Base-by-base conservation (phyloP, 2,797 vertebrate species). In the Gallinago nigripennis region DNA sequence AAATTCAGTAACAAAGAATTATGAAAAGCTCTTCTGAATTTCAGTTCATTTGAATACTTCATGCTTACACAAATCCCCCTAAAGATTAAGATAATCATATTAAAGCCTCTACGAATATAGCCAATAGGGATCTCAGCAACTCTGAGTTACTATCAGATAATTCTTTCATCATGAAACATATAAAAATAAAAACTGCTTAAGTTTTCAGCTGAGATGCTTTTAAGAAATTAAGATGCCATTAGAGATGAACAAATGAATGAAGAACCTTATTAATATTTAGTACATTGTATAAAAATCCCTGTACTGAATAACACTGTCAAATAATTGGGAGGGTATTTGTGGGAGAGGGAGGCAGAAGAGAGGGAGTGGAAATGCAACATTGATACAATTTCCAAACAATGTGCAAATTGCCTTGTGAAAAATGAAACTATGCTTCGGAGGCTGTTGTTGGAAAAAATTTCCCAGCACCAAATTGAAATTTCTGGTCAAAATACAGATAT, bases 61-160 rank as follows among this genome's bases (percentile, higher is more conserved):
- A 50, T 56, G 31, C 30, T 79, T 71, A 81, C 41, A 56, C 24
- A 94, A 90, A 95, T 88, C 48, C 45, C 45, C 18, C 72, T 64
- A 24, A 90, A 94, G 82, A 82, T 56, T 10, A 88, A 43, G 61
- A 75, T 76, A 89, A 90, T 77, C 48, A 51, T 14, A 80, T 73
- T 90, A 94, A 91, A 91, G 16, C 39, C 69, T 80, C 64, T 73
- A 18, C 41, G 57, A 88, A 69, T 19, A 53, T 2, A 71, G 50
- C 18, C 94, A 78, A 8, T 7, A 60, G 57, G 35, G 72, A 71
- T 65, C 69, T 75, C 19, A 86, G 57, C 12, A 31, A 75, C 37
- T 65, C 72, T 33, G 61, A 93, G 65, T n/a, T 86, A 50, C 53
- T 50, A 88, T 90, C 77, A 75, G 69, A 82, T 72, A 65, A 81